A percentile compares a stretch with the other conserved stretches of the same genome.
Evolutionary conservation across 2,113 vertebrate genomes (phyloP).

Genomic region (Caranx ignobilis): DNA sequence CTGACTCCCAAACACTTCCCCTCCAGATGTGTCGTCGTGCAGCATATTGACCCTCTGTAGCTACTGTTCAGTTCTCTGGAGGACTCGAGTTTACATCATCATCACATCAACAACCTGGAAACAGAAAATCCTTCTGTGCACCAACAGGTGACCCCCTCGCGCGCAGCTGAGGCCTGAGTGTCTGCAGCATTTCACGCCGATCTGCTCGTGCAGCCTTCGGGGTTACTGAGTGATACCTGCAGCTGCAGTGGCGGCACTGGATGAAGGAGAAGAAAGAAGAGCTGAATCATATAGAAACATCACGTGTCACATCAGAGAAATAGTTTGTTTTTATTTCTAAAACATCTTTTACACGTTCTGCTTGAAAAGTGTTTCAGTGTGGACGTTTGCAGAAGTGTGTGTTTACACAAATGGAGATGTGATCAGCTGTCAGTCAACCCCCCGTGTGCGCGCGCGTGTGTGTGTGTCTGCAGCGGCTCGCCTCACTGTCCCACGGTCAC

Average conservation of each 20-base stretch:
- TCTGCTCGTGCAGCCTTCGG: slow-evolving; percentile 18
- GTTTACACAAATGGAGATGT: slow-evolving; percentile 5
- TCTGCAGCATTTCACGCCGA: slow-evolving; percentile 44
- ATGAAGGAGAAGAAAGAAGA: background rate
- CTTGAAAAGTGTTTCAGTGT: slow-evolving; percentile 40
- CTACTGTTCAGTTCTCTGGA: too few relatives aligned
- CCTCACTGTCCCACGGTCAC: slow-evolving; percentile 35
- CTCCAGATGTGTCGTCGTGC: too few relatives aligned
- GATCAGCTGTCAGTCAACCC: slow-evolving; percentile 7
- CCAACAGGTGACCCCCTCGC: background rate
- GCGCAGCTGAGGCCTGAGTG: background rate
- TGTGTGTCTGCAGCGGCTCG: slow-evolving; percentile 19
- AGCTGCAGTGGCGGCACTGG: background rate
- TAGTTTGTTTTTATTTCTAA: slow-evolving; percentile 72
- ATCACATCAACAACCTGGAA: background rate
- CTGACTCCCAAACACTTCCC: background rate
- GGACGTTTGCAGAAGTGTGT: too few relatives aligned
- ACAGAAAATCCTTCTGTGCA: background rate
- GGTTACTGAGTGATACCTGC: slow-evolving; percentile 20
- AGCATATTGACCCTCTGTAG: too few relatives aligned
- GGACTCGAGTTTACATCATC: background rate
- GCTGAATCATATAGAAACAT: slow-evolving; percentile 11
- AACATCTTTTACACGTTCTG: slow-evolving; percentile 69
- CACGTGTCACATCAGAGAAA: slow-evolving; percentile 34
- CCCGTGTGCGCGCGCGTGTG: too few relatives aligned